Base-by-base conservation (phyloP, 2,888 invertebrate genomes). In the Chrysolina haemoptera region DNA sequence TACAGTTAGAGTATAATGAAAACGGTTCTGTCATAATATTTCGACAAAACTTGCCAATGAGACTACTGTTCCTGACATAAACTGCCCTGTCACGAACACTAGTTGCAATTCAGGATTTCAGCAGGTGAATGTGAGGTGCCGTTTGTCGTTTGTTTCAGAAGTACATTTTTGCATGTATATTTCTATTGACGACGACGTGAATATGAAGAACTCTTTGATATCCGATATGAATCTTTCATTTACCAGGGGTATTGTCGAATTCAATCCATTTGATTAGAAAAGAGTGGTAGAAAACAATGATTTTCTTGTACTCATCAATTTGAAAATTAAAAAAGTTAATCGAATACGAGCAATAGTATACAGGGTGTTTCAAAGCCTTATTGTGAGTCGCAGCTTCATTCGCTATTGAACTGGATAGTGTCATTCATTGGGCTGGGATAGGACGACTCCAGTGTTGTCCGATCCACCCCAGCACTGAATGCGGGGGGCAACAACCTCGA, bases 11-110 rank as follows among this genome's bases (percentile, higher is more conserved):
- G 43, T 53, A 50, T 64, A 68, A 68, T 68, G 68, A 72, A 68
- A 72, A 72, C 64, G 67, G 62, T 71, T 72, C 65, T 66, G 62
- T 66, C 59, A 65, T 71, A 71, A 71, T 72, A 64, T 64, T 72
- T 62, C 55, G 64, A 72, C 72, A 65, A 72, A 68, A 68, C 48
- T 72, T 68, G 72, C 63, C 68, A 53, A 72, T 68, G 50, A 63
- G 68, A 62, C 48, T 41, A 50, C 67, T 71, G 59, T 50, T 71
- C 62, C 62, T 46, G 62, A 43, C 43, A 62, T 48, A 63, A 43
- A 53, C 62, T 50, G 10, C 46, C 50, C 64, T 72, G 72, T 71
- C 70, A 71, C 18, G 27, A 55, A 71, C 70, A 71, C 43, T 65
- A 16, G 63, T 8, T 59, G 65, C 59, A n/a, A 27, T 27, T 59